phyloP scores from a whole-genome alignment of 1,140 invertebrate species.

The Drosophila rhopaloa region DNA sequence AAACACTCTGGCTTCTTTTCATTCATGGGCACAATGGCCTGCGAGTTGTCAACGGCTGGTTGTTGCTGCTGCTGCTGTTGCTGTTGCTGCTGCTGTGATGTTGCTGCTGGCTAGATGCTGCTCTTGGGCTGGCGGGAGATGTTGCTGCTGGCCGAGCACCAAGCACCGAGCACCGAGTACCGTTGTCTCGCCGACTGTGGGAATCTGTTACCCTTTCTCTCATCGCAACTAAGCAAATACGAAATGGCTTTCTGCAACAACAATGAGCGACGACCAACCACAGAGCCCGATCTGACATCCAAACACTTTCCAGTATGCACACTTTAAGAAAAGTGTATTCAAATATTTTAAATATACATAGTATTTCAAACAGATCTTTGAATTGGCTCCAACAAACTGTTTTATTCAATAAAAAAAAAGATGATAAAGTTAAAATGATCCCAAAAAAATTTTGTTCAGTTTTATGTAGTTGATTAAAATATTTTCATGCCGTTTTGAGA shows the following conservation, averaged over 20 bases:
- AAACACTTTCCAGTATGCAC: slow-evolving; percentile 53
- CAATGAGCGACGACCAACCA: slow-evolving; percentile 65
- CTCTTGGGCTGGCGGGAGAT: slow-evolving; percentile 10
- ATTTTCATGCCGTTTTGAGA: no score
- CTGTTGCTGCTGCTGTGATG: not conserved
- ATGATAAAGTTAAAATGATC: no score
- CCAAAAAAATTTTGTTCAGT: no score
- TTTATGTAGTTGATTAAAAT: no score
- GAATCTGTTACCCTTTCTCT: slow-evolving; percentile 83
- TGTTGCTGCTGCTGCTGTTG: slow-evolving; percentile 9
- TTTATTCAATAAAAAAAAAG: no score
- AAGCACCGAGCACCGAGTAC: slow-evolving; percentile 17
- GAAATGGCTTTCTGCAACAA: slow-evolving; percentile 70
- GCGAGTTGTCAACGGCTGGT: slow-evolving; percentile 39
- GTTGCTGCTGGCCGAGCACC: slow-evolving; percentile 13
- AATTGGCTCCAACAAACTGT: no score
- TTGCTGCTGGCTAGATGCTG: slow-evolving; percentile 11
- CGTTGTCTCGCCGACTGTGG: slow-evolving; percentile 59
- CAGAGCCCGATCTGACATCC: slow-evolving; percentile 48
- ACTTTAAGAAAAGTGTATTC: not conserved
- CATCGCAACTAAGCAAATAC: slow-evolving; percentile 65
- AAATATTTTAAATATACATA: not conserved
- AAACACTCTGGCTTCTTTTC: slow-evolving; percentile 34
- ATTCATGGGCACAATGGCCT: slow-evolving; percentile 38
- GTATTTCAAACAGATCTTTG: no score